A percentile compares a stretch with the other conserved stretches of the same genome.
Conservation (phyloP, 2,797 vertebrate genomes). For the Clarias platycephalus region DNA sequence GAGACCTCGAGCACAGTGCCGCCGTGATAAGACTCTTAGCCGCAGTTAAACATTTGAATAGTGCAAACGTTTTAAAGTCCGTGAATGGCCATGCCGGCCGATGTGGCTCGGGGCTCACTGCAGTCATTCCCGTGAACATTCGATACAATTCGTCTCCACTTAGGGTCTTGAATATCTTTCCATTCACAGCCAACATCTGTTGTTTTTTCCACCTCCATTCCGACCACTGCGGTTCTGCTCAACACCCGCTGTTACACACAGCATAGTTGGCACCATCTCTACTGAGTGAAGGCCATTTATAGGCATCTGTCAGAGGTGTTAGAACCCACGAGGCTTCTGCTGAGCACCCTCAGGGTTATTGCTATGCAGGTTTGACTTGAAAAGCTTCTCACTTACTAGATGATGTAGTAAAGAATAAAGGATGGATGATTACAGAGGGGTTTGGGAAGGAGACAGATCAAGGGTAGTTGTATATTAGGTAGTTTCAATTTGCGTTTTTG, state of each 20-base stretch:
- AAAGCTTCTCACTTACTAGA: slow-evolving; percentile 6
- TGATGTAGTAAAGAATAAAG: neutral
- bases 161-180: neutral
- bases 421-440: neutral
- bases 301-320: neutral
- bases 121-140: too few relatives aligned
- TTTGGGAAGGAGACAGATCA: neutral
- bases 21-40: too few relatives aligned
- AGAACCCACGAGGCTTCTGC: neutral
- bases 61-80: too few relatives aligned
- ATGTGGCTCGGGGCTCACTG: too few relatives aligned
- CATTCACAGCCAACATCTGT: neutral
- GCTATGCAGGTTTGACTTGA: neutral
- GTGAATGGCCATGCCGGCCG: too few relatives aligned
- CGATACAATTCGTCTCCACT: too few relatives aligned
- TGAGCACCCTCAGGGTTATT: neutral
- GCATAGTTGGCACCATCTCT: neutral
- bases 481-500: too few relatives aligned
- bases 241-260: neutral
- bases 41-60: too few relatives aligned
- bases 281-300: neutral
- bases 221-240: neutral
- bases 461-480: neutral
- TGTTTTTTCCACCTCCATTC: neutral
- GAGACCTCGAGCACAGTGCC: too few relatives aligned